These are phyloP conservation scores for Kradibia gibbosae DNA, from an alignment of 1,140 invertebrate species.

Conservation along the genomic window DNA sequence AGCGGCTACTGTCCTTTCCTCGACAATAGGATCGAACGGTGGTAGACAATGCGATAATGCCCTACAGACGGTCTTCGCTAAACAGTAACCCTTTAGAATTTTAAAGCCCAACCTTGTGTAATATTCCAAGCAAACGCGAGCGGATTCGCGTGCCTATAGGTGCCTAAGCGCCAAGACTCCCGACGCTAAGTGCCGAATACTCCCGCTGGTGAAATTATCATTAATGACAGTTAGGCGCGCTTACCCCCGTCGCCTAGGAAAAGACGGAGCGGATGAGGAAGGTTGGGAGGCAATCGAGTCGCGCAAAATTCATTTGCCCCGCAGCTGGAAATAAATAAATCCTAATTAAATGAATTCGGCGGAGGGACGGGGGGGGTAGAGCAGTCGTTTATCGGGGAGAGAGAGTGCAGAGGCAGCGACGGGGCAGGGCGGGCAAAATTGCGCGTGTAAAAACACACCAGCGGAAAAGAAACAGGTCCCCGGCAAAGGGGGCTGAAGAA, in stretches of 20 bases:
- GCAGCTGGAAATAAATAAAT: constrained; percentile 4
- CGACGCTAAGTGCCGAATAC: too few relatives aligned
- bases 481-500: constrained; percentile 44
- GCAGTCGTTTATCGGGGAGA: not conserved
- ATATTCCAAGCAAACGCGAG: too few relatives aligned
- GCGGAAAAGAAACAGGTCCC: constrained; percentile 37
- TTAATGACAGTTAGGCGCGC: too few relatives aligned
- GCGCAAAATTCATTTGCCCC: not conserved
- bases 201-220: too few relatives aligned
- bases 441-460: not conserved
- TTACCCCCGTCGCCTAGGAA: not conserved
- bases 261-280: not conserved
- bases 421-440: not conserved
- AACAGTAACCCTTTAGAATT: too few relatives aligned
- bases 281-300: not conserved
- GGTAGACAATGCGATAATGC: too few relatives aligned
- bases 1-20: too few relatives aligned
- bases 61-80: too few relatives aligned
- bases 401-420: not conserved
- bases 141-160: too few relatives aligned
- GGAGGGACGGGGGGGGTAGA: not conserved
- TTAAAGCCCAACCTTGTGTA: too few relatives aligned
- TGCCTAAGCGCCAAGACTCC: too few relatives aligned
- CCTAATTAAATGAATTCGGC: not conserved
- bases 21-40: too few relatives aligned